A percentile compares a stretch with the other conserved stretches of the same genome.
Conservation (phyloP, 2,888 invertebrate genomes). For the Thyatira batis region DNA sequence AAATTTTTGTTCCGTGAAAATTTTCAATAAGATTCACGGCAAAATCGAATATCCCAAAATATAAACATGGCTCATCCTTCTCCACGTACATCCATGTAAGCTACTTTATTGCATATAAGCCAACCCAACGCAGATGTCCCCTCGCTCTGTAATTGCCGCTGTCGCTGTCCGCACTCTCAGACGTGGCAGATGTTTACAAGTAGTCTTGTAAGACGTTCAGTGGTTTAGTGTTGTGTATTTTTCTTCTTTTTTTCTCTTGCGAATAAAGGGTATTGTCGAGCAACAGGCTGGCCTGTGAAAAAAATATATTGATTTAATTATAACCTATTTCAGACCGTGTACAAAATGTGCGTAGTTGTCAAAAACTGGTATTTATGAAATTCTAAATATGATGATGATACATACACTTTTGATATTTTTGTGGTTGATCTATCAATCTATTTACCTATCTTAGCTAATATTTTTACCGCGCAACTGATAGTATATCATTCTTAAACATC, state of each 20-base stretch:
- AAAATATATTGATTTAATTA: constrained; percentile 21
- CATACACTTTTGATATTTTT: too few relatives aligned
- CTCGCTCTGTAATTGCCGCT: constrained; percentile 66
- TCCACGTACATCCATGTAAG: constrained; percentile 26
- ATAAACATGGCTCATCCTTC: constrained; percentile 25
- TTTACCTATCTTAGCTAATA: too few relatives aligned
- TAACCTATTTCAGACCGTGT: background rate
- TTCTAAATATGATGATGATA: too few relatives aligned
- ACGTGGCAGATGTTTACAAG: constrained; percentile 72
- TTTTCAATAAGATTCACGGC: background rate
- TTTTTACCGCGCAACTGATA: too few relatives aligned
- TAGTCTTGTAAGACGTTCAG: constrained; percentile 49
- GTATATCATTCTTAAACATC: too few relatives aligned
- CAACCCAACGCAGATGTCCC: constrained; percentile 60
- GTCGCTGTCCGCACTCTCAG: constrained; percentile 60
- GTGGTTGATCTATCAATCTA: too few relatives aligned
- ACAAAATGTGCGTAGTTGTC: background rate
- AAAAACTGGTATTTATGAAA: too few relatives aligned
- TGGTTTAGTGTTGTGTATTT: constrained; percentile 34
- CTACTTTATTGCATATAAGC: constrained; percentile 73
- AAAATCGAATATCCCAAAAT: background rate
- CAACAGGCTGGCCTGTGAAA: constrained; percentile 4
- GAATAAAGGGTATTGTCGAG: constrained; percentile 2
- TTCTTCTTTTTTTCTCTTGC: constrained; percentile 15
- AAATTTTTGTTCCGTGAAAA: too few relatives aligned